A percentile compares a stretch with the other conserved stretches of the same genome.
Evolutionary conservation across 2,888 invertebrate species (phyloP).

Genomic region (Thelaira solivaga): DNA sequence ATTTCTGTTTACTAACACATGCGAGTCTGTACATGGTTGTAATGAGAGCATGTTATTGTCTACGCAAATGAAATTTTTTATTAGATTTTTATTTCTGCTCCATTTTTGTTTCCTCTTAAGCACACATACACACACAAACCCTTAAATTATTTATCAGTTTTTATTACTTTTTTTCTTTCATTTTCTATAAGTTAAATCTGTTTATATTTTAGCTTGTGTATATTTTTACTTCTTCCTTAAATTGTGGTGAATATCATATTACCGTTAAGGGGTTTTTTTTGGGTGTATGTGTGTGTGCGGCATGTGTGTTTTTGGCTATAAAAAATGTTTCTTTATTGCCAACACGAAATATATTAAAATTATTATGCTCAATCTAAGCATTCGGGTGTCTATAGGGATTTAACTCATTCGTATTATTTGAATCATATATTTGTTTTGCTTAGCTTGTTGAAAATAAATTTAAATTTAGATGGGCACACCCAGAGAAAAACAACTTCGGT

Average conservation of each 20-base stretch:
- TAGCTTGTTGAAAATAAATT: too few species aligned
- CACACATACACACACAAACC: constrained; percentile 7
- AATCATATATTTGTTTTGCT: too few species aligned
- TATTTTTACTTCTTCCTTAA: constrained; percentile 38
- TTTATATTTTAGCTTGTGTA: constrained; percentile 20
- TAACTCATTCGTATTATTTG: too few species aligned
- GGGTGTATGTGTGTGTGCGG: background rate
- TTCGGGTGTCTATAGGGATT: too few species aligned
- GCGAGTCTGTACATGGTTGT: background rate
- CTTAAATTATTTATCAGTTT: constrained; percentile 47
- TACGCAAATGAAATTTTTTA: constrained; percentile 6
- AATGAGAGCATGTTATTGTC: background rate
- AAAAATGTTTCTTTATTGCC: background rate
- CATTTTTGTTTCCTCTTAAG: constrained; percentile 17
- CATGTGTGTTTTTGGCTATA: background rate
- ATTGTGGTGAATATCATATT: constrained; percentile 61
- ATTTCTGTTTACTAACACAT: too few species aligned
- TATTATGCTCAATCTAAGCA: too few species aligned
- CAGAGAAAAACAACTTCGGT: too few species aligned
- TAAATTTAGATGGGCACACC: too few species aligned
- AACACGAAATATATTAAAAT: too few species aligned
- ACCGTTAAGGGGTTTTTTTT: constrained; percentile 42
- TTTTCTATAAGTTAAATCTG: constrained; percentile 39
- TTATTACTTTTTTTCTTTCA: constrained; percentile 1
- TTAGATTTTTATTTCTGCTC: constrained; percentile 35